Evolutionary conservation across 2,888 invertebrate species (phyloP), one percentile per base, ranked within the genome.

Genomic region (Netelia inedita): DNA sequence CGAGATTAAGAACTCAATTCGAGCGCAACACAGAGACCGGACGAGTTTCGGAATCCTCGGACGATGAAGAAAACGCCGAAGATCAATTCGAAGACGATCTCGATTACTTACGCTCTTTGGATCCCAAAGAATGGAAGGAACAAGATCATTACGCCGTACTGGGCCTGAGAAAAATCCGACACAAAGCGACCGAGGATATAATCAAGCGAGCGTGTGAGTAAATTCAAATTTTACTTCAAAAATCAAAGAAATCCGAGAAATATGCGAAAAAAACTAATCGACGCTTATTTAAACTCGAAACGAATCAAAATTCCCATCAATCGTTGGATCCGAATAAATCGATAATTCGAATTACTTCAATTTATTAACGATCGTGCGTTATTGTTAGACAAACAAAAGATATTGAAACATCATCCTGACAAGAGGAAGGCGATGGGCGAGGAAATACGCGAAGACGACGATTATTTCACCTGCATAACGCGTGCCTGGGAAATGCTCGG

Each of bases 391-490:
- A 95, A 96, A 86, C 96, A 96, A 92, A 97, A 97, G 94, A 98
- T 98, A 68, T 94, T 99, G 74, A 97, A 96, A 91, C 99, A 99
- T 93, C 99, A 99, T 94, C 99, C 99, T 0, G 99, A 99, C 93
- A 99, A 99, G 94, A 96, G 99, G 89, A 97, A 98, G 95, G 97
- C 97, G 3, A 95, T 96, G 91, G 98, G 98, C 2, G 98, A 98
- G 94, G 97, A 98, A 88, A 96, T 98, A 50, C 96, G 96, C 85
- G 96, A 96, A 2, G 98, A 99, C 89, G 98, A 98, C 91, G 99
- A 99, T 94, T 99, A 99, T 94, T 99, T 99, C 94, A 98, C 99
- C 0, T 99, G 99, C 93, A 99, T 99, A 89, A 99, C 99, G 0
- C 98, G 98, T 95, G 99, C 99, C 8, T 98, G 98, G 94, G 99